Evolutionary conservation across 2,888 invertebrate genomes (phyloP), one percentile per base, ranked within the genome.

Genomic region (Pteria penguin): DNA sequence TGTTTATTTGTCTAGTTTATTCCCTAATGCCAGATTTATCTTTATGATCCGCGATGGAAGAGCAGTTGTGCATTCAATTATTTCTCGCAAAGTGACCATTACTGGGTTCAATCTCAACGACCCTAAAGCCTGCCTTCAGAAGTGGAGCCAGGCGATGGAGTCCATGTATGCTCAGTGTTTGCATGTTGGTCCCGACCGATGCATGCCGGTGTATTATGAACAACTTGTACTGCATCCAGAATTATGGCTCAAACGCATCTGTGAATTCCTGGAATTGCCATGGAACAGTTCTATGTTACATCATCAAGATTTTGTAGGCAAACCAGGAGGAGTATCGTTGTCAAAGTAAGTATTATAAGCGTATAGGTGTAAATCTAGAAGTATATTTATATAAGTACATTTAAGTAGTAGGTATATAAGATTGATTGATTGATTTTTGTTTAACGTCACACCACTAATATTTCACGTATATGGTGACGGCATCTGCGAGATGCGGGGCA

Each of bases 11-110:
- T 95, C 96, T 81, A 96, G 97, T 91, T 94, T 99, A 78, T 99
- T 99, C 93, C 99, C 99, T 61, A 97, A 98, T 92, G 96, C 98
- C 76, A 98, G 98, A 93, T 99, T 98, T 93, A 94, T 99, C 87
- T 97, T 99, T 93, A 98, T 99, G 98, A 96, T 99, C 87, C 95
- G 99, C 81, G 99, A 99, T 93, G 99, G 99, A 31, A 95, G 99
- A 81, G 99, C 99, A 79, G 98, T 98, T 29, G 98, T 98, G 79
- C 98, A 99, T 94, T 99, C 98, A 81, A 98, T 99, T 92, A 98
- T 99, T 91, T 96, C 97, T 67, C 94, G 99, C 87, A 97, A 98
- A 95, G 94, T 95, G 63, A 95, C 95, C 45, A 97, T 97, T 89
- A 96, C 96, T 22, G 98, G 98, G 61, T 99, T 99, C 94, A 98